These are phyloP conservation scores for Orgyia antiqua DNA, from an alignment of 2,888 invertebrate genomes.

Conservation along the genomic window DNA sequence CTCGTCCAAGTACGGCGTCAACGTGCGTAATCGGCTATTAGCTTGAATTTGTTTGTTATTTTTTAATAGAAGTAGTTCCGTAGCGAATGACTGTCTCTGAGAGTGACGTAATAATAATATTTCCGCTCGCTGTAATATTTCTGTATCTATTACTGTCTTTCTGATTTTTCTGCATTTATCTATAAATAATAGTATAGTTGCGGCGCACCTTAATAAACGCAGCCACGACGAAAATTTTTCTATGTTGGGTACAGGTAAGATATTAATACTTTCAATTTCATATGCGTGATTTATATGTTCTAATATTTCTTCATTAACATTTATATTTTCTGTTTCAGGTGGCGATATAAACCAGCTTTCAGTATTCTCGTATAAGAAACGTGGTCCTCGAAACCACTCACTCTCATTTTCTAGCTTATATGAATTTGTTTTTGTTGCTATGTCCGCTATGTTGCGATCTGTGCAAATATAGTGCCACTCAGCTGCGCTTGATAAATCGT, in stretches of 20 bases:
- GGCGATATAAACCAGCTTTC: neutral
- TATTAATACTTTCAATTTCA: neutral
- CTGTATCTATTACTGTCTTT: too few species aligned
- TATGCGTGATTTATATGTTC: neutral
- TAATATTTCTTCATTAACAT: neutral
- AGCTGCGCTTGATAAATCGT: neutral
- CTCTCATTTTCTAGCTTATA: too few species aligned
- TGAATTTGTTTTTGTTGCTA: neutral
- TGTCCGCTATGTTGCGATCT: neutral
- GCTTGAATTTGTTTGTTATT: neutral
- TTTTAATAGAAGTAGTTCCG: neutral
- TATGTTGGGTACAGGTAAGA: slow-evolving; percentile 3
- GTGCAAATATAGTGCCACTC: neutral
- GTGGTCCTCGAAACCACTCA: neutral
- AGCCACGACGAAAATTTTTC: too few species aligned
- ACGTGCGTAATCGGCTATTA: neutral
- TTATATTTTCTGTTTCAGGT: neutral
- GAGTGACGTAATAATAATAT: neutral
- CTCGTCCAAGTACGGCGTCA: neutral
- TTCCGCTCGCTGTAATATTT: neutral
- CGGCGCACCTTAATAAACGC: too few species aligned
- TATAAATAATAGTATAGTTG: too few species aligned
- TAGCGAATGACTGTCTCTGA: neutral
- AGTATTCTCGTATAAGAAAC: neutral
- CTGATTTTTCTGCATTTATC: slow-evolving; percentile 1